These are phyloP conservation scores for Stegodyphus mimosarum DNA, from an alignment of 1,140 invertebrate genomes.

Conservation along the genomic window DNA sequence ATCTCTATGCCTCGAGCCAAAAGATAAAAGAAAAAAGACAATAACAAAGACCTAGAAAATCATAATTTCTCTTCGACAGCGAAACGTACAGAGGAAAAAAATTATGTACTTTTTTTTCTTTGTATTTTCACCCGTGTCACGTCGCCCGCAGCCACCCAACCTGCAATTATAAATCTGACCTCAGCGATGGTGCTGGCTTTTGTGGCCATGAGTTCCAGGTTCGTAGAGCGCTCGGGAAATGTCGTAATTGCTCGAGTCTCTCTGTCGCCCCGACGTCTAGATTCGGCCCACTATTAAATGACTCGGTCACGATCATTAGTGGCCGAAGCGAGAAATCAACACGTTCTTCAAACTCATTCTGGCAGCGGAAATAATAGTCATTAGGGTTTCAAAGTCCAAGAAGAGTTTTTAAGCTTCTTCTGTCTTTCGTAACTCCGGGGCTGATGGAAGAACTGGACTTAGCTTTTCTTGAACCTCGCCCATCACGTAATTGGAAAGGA, in stretches of 20 bases:
- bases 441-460: too few relatives aligned
- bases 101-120: neutral
- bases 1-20: too few relatives aligned
- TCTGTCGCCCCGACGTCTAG: neutral
- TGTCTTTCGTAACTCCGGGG: too few relatives aligned
- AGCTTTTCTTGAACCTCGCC: too few relatives aligned
- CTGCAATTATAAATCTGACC: conserved; percentile 35
- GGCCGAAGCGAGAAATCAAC: conserved; percentile 30
- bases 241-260: conserved; percentile 28
- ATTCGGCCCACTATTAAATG: conserved; percentile 15
- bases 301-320: conserved; percentile 45
- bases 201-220: neutral
- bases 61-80: too few relatives aligned
- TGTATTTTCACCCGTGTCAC: neutral
- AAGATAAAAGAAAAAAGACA: too few relatives aligned
- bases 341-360: conserved; percentile 27
- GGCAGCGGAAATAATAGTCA: conserved; percentile 38
- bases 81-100: too few relatives aligned
- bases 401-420: conserved; percentile 15
- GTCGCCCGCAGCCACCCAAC: neutral
- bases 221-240: neutral
- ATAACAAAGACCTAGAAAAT: too few relatives aligned
- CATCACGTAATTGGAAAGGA: too few relatives aligned
- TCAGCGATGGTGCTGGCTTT: neutral
- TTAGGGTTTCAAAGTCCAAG: conserved; percentile 32